Evolutionary conservation across 2,797 vertebrate genomes (phyloP), one percentile per base, ranked within the genome.

Genomic region (Myotis pilosus): DNA sequence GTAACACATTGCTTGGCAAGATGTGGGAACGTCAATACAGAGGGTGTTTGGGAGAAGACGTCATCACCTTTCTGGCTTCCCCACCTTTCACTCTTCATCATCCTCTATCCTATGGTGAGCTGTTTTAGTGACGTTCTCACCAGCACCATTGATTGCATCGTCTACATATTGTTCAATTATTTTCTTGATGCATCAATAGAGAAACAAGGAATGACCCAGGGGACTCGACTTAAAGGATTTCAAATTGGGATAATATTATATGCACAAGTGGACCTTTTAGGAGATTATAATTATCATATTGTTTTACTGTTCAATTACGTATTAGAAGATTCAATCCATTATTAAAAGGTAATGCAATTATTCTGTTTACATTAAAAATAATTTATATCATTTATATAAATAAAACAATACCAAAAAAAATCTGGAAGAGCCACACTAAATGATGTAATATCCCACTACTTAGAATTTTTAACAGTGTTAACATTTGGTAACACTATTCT

Each of bases 111-210:
- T 69, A 53, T 13, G 51, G 23, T 53, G 44, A 95, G 81, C 64
- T 75, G 62, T 90, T 87, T 62, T 76, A 19, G 30, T 90, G 82
- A 93, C 36, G 86, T 76, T 81, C 51, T 90, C 51, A 75, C 22
- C 19, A 81, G 23, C 22, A 69, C 33, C 33, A 86, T 17, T 53
- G 19, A 91, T 74, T 80, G 10, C 3, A 87, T 83, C 30, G 16
- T 44, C n/a, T 72, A 51, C 49, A 36, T 74, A 74, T 76, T 82
- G 15, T 76, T 94, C 62, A 71, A 89, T 89, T 75, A 25, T 82
- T 62, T 69, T 62, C 15, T 87, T 81, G 44, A 62, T 60, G 30
- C 28, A 76, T 44, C 28, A 91, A 2, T 22, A 71, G n/a, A 28
- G 10, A 41, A 57, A 69, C 47, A 53, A 68, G 23, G 49, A 86